phyloP scores from a whole-genome alignment of 2,113 vertebrate genomes.

The Thinocorus orbignyianus region DNA sequence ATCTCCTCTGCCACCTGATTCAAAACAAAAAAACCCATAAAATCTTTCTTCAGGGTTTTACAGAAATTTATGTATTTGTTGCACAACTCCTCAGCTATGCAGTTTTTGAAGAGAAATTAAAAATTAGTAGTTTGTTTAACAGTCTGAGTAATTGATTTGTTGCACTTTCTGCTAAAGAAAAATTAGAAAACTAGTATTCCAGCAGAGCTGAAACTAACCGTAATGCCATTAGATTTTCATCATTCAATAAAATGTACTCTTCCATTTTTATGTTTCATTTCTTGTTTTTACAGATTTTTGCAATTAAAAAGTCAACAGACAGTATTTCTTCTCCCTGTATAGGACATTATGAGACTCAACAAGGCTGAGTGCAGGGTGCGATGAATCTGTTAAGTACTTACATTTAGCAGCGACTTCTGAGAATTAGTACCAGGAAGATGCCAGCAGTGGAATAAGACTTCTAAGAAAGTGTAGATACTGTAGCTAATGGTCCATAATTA shows the following conservation, averaged over 20 bases:
- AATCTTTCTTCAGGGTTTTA: constrained; percentile 68
- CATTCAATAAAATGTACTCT: constrained; percentile 82
- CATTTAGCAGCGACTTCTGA: neutral
- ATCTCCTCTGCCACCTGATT: constrained; percentile 49
- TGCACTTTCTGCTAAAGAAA: constrained; percentile 68
- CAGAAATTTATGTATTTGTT: constrained; percentile 71
- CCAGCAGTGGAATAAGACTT: neutral
- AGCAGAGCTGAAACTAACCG: constrained; percentile 51
- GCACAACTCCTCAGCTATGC: constrained; percentile 69
- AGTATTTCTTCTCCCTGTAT: neutral
- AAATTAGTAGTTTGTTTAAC: constrained; percentile 52
- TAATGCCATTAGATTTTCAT: constrained; percentile 73
- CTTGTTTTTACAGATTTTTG: neutral
- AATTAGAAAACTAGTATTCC: constrained; percentile 62
- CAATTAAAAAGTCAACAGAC: neutral
- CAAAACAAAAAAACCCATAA: constrained; percentile 1
- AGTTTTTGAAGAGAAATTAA: constrained; percentile 65
- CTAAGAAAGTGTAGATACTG: neutral
- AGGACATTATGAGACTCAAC: neutral
- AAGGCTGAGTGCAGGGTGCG: neutral
- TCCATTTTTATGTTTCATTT: constrained; percentile 70
- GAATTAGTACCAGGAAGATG: neutral
- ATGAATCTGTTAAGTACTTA: neutral
- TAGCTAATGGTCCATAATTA: neutral
- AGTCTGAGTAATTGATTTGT: constrained; percentile 19